Evolutionary conservation across 2,888 invertebrate genomes (phyloP), one percentile per base, ranked within the genome.

Genomic region (Pemphredon lugubris): DNA sequence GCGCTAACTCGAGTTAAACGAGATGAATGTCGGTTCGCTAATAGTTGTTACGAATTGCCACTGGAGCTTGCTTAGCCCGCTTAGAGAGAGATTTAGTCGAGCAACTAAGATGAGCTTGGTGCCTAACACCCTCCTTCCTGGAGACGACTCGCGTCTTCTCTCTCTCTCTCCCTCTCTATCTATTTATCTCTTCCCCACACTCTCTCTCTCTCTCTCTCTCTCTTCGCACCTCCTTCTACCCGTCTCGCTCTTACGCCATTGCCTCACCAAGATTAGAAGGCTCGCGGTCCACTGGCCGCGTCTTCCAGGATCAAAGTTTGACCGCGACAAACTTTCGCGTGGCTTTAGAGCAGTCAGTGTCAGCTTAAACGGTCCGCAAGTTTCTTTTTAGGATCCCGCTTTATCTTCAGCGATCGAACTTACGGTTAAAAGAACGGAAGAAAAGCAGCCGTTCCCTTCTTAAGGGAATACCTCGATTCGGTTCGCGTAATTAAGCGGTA

Each of bases 1-100:
- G 67, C 79, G 84, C 84, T 87, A 88, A 87, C 81, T 83, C 83
- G 79, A 84, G 85, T 84, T 88, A 86, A 88, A 86, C 83, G 84
- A 84, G 85, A 86, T 84, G 82, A 86, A 87, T 85, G 84, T 82
- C 79, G 83, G 81, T 84, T 85, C 75, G 84, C 84, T 88, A 87
- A 87, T 86, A 85, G 86, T 86, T 84, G 83, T 84, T 86, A 82
- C 84, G 82, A 84, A 85, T 87, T 85, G 83, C 82, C 77, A 76
- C 67, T 65, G 58, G 42, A 75, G 74, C 69, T 67, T 65, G 63
- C 68, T 74, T 70, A 74, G 75, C 70, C 75, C 50, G 65, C 64
- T 77, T 67, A 64, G 73, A 54, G 68, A 73, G 77, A 78, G 77
- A 79, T 78, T 77, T 72, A 83, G 72, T 73, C 66, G 67, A 81